These are phyloP conservation scores for Osmerus eperlanus DNA, from an alignment of 2,113 vertebrate species.

Conservation along the genomic window DNA sequence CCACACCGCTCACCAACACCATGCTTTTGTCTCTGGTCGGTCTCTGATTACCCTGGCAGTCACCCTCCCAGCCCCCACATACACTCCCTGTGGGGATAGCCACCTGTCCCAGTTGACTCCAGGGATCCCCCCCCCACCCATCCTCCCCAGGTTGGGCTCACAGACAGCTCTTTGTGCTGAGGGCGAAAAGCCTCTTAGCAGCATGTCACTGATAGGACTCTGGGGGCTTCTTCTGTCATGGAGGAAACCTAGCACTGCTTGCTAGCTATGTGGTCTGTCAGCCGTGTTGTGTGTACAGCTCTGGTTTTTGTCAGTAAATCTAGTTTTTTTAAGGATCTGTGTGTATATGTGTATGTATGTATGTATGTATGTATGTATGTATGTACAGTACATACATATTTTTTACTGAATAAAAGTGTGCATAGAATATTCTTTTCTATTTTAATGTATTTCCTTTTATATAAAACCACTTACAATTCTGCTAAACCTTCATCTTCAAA, in stretches of 20 bases:
- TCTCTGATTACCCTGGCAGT: constrained; percentile 49
- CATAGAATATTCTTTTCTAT: too few relatives aligned
- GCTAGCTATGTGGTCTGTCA: not conserved
- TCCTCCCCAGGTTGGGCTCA: constrained; percentile 24
- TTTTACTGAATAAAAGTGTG: too few relatives aligned
- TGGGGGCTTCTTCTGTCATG: constrained; percentile 35
- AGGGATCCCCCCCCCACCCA: constrained; percentile 30
- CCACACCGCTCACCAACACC: constrained; percentile 38
- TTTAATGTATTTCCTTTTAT: too few relatives aligned
- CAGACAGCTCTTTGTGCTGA: constrained; percentile 49
- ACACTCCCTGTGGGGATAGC: constrained; percentile 61
- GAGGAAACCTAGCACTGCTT: constrained; percentile 19
- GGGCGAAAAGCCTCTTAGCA: constrained; percentile 51
- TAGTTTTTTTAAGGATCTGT: not conserved
- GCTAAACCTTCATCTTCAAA: too few relatives aligned
- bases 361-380: not conserved
- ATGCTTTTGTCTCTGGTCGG: constrained; percentile 55
- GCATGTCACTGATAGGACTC: constrained; percentile 56
- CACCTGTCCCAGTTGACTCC: constrained; percentile 62
- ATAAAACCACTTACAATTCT: too few relatives aligned
- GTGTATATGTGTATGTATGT: not conserved
- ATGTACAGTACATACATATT: not conserved
- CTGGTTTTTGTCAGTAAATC: not conserved
- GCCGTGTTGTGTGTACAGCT: not conserved
- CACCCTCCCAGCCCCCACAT: constrained; percentile 51